Evolutionary conservation across 2,888 invertebrate genomes (phyloP), one percentile per base, ranked within the genome.

Genomic region (Pharmacophagus antenor): DNA sequence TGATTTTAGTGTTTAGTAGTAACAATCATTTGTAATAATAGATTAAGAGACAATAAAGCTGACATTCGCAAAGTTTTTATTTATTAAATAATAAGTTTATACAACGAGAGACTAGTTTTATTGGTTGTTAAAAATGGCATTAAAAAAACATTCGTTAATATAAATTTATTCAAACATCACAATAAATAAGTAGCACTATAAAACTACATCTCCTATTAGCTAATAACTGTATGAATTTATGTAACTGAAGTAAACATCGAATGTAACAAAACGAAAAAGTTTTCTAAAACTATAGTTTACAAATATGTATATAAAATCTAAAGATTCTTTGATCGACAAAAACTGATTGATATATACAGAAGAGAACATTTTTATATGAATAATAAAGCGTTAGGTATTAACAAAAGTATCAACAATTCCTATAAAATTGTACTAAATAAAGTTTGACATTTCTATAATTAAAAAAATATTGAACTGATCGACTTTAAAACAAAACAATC

Each of bases 131-230:
- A n/a, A 4, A 15, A n/a, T 37, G n/a, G n/a, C n/a, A 42, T n/a
- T 67, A 70, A 37, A 55, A 22, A 50, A 44, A 59, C 15, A 37
- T 17, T 1, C 47, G 23, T 23, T 47, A 27, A 48, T 56, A 56
- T 44, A 61, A 52, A 52, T 61, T 61, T 61, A 61, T 56, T 60
- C 18, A 18, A 56, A 61, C 55, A 56, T 61, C 51, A 56, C 56
- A 61, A 65, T 61, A 64, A 64, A 65, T 63, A 63, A 54, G 56
- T 51, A 56, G 46, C 22, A 55, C 42, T 25, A 47, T 55, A 42
- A 53, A 54, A 50, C 42, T 47, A 59, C 20, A 44, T 18, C 8
- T 18, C 18, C 42, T 44, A 44, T 44, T 18, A 10, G 7, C 42
- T 44, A 44, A 44, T 18, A 44, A 44, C 18, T 18, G n/a, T 10